Conservation (phyloP, 2,797 vertebrate species). For the Okamejei kenojei region DNA sequence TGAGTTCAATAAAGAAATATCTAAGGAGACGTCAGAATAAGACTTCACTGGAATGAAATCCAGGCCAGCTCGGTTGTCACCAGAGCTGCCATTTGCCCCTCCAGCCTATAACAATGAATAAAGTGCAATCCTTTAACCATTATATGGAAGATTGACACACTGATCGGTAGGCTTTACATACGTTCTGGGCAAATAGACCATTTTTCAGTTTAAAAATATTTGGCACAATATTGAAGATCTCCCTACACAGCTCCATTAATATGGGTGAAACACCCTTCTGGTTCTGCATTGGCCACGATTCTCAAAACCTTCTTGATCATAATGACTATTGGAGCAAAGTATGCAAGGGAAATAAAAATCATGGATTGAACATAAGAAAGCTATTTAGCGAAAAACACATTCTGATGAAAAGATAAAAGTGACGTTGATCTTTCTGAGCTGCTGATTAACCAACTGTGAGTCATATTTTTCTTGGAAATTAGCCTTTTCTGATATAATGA, state of each 20-base stretch:
- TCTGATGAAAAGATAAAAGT: background rate
- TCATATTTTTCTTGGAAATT: background rate
- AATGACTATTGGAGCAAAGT: background rate
- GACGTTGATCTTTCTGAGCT: background rate
- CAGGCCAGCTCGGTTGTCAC: constrained; percentile 68
- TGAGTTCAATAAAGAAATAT: constrained; percentile 83
- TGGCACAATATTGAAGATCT: background rate
- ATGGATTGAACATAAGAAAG: background rate
- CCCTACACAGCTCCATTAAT: background rate
- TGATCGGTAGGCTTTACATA: background rate
- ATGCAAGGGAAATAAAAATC: background rate
- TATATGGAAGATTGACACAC: background rate
- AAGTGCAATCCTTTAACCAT: background rate
- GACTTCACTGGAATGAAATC: constrained; percentile 86
- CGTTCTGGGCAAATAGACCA: background rate
- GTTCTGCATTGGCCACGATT: background rate
- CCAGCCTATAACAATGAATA: constrained; percentile 56
- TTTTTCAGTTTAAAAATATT: background rate
- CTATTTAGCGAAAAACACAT: background rate
- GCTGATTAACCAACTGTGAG: background rate
- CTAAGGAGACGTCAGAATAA: constrained; percentile 85
- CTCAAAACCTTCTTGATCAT: background rate
- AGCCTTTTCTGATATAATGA: background rate
- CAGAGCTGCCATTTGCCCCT: constrained; percentile 61
- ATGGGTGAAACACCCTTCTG: background rate